phyloP scores from a whole-genome alignment of 2,888 invertebrate species.

The Charanyca ferruginea region DNA sequence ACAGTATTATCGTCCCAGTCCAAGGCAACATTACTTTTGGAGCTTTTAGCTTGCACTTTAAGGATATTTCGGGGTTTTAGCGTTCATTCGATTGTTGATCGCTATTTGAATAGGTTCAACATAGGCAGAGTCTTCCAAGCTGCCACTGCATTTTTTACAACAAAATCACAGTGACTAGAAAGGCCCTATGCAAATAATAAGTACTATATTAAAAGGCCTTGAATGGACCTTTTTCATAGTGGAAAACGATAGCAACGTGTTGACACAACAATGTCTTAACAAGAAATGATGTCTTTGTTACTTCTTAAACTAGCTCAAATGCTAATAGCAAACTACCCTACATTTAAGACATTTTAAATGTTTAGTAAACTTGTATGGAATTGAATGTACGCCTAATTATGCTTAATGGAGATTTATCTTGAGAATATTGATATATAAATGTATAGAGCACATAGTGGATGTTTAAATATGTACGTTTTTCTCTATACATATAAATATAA shows the following conservation, averaged over 20 bases:
- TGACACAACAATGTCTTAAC: not conserved
- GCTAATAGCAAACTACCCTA: slow-evolving; percentile 26
- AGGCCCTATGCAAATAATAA: too few species aligned
- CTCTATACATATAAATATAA: slow-evolving; percentile 7
- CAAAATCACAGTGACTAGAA: too few species aligned
- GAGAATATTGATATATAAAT: slow-evolving; percentile 21
- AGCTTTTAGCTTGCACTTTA: too few species aligned
- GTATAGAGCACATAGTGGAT: slow-evolving; percentile 50
- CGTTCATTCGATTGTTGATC: too few species aligned
- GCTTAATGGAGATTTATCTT: slow-evolving; percentile 46
- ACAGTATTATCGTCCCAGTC: too few species aligned
- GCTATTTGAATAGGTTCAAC: too few species aligned
- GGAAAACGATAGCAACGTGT: not conserved
- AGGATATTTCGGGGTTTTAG: too few species aligned
- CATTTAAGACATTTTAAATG: slow-evolving; percentile 57
- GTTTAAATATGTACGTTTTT: slow-evolving; percentile 29
- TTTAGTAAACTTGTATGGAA: slow-evolving; percentile 48
- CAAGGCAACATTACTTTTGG: too few species aligned
- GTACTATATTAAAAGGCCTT: too few species aligned
- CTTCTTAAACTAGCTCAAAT: slow-evolving; percentile 32
- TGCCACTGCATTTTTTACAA: too few species aligned
- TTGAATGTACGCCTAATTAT: slow-evolving; percentile 59
- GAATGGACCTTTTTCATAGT: not conserved
- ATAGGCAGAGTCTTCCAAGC: too few species aligned
- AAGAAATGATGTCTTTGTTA: not conserved